Conservation (phyloP, 2,113 vertebrate genomes). For the Bubo scandiacus region DNA sequence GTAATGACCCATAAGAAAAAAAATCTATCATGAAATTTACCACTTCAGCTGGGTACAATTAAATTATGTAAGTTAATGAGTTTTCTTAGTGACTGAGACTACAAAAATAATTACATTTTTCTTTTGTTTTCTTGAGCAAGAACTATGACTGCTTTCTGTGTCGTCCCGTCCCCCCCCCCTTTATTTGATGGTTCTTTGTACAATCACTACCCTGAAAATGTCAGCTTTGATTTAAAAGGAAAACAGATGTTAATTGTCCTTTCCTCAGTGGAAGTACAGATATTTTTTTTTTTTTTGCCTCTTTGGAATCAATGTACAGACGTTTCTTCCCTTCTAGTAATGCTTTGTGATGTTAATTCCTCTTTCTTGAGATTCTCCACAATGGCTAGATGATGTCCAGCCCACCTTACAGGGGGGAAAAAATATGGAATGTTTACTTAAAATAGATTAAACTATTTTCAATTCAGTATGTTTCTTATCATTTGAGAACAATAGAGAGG, state of each 20-base stretch:
- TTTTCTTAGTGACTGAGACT: conserved; percentile 27
- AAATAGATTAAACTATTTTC: not conserved
- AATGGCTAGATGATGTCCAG: not conserved
- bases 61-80: conserved; percentile 34
- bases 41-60: conserved; percentile 21
- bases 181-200: not conserved
- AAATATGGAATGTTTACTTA: not conserved
- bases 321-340: not conserved
- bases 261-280: not conserved
- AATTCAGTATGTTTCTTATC: not conserved
- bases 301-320: not conserved
- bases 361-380: not conserved
- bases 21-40: conserved; percentile 50
- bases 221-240: conserved; percentile 16
- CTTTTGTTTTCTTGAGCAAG: not conserved
- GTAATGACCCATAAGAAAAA: conserved; percentile 50
- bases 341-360: not conserved
- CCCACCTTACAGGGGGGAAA: not conserved
- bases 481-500: not conserved
- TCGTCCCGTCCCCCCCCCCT: not conserved
- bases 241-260: not conserved
- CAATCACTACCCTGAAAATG: not conserved
- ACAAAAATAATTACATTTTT: not conserved
- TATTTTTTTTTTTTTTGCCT: not conserved
- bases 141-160: not conserved